Evolutionary conservation across 2,888 invertebrate species (phyloP), one percentile per base, ranked within the genome.

Genomic region (Tetropium fuscum): DNA sequence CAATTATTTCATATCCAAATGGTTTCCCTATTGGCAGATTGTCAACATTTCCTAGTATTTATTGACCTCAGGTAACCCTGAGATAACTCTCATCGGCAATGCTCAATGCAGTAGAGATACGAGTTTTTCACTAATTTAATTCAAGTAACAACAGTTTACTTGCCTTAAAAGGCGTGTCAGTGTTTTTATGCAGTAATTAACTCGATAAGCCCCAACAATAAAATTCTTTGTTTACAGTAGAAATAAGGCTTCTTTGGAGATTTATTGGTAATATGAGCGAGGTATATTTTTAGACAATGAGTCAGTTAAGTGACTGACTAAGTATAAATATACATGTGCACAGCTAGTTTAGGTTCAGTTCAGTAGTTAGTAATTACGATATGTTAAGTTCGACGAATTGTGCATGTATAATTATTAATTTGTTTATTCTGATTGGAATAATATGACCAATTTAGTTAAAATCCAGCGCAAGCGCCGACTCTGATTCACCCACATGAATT

Each of bases 51-150:
- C 44, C 44, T 27, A 44, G 44, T 44, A 36, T 49, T 48, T 48
- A 48, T 40, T 51, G 49, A 49, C 49, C 49, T 49, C 16, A 49
- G 49, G 49, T 49, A 38, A 49, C 49, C 49, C 49, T 25, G 49
- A 27, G 25, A 49, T 49, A 49, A 49, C 15, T 49, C 25, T 11
- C 38, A 11, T 34, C 30, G 16, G 36, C 48, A 48, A 49, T 38
- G 25, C 38, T 6, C n/a, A n/a, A n/a, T n/a, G n/a, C n/a, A n/a
- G n/a, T n/a, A 25, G 38, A 49, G 49, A 49, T 49, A 43, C 49
- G 38, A 49, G 49, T 49, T 49, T 49, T 49, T 49, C 49, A 25
- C n/a, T 49, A 49, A 49, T 49, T 49, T 38, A 48, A 49, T 49
- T 38, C 49, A 38, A 32, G 10, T 32, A 8, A 18, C 51, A 13